Base-by-base conservation (phyloP, 1,140 invertebrate genomes). In the Trichonephila inaurata region DNA sequence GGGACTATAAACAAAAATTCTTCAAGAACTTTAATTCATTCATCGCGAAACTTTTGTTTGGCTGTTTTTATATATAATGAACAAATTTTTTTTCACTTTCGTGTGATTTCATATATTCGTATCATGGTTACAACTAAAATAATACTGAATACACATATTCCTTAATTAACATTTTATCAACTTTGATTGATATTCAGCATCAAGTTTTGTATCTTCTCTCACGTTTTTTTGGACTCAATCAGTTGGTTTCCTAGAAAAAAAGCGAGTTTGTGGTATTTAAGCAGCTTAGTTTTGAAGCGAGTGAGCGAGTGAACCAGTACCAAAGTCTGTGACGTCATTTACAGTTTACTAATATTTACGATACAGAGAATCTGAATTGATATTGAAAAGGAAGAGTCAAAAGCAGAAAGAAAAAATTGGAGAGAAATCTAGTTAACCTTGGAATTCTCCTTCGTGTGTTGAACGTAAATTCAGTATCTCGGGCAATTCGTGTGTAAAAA, bases 291-390 rank as follows among this genome's bases (percentile, higher is more conserved):
- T 77, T 14, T 14, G 24, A 33, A 77, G 28, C 24, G 69, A 33
- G 28, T 18, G 28, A 77, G 28, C 24, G 69, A 33, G 28, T 18
- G 28, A 77, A 40, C 72, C 18, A 3, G 72, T 16, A 33, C 16
- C 14, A 40, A 77, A 77, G 72, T 77, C 18, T 4, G 19, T 16
- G 69, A 77, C 72, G 33, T 77, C 72, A 77, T 40, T 77, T 40
- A 33, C 72, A 40, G 28, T 77, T 77, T 16, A 33, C 24, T 77
- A 33, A 77, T 33, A 77, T 77, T 77, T 77, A 77, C 69, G 69
- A 77, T 33, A 77, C 16, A 16, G 28, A 77, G 4, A 14, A 28
- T 33, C 69, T 33, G 14, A 33, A 77, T 77, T 77, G 69, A 77
- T 77, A 16, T 24, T 33, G 14, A 33, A 62, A 62, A 62, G 61